Percentiles rank a stretch among this genome's conserved stretches.
Evolutionary conservation across 2,113 vertebrate genomes (phyloP).

Genomic region (Entelurus aequoreus): DNA sequence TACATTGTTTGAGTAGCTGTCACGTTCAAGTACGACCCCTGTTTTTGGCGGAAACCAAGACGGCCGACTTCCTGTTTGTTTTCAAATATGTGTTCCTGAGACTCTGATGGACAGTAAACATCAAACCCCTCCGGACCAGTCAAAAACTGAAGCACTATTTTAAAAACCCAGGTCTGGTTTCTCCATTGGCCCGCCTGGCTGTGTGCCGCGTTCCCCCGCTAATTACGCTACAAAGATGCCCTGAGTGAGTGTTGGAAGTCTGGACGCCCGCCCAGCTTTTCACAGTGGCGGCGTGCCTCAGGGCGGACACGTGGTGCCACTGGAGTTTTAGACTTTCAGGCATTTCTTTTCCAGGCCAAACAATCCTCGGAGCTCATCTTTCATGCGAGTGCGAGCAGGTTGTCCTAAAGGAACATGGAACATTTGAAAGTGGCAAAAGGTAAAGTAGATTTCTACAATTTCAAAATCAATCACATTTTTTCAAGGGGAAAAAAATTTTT

Average conservation of each 20-base stretch:
- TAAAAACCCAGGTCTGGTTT: constrained; percentile 43
- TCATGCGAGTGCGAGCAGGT: background rate
- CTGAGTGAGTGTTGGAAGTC: constrained; percentile 28
- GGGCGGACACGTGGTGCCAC: constrained; percentile 14
- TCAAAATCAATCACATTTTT: too few relatives aligned
- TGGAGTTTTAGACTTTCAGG: background rate
- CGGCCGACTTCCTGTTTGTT: constrained; percentile 1
- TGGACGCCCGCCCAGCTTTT: constrained; percentile 30
- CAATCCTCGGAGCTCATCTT: background rate
- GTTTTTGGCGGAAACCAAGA: background rate
- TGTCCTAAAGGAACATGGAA: background rate
- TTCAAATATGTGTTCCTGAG: background rate
- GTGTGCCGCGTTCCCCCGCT: constrained; percentile 10
- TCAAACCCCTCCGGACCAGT: constrained; percentile 6
- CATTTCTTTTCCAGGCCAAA: constrained; percentile 1
- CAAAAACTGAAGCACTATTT: constrained; percentile 44
- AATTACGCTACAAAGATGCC: constrained; percentile 47
- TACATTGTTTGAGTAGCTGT: too few relatives aligned
- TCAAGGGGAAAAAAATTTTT: too few relatives aligned
- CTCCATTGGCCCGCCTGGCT: constrained; percentile 12
- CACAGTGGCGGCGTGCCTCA: constrained; percentile 39
- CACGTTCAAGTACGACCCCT: too few relatives aligned
- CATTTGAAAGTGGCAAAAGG: too few relatives aligned
- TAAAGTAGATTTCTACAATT: too few relatives aligned
- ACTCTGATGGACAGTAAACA: constrained; percentile 5